phyloP scores from a whole-genome alignment of 1,140 invertebrate genomes.

The Drosophila bocqueti region DNA sequence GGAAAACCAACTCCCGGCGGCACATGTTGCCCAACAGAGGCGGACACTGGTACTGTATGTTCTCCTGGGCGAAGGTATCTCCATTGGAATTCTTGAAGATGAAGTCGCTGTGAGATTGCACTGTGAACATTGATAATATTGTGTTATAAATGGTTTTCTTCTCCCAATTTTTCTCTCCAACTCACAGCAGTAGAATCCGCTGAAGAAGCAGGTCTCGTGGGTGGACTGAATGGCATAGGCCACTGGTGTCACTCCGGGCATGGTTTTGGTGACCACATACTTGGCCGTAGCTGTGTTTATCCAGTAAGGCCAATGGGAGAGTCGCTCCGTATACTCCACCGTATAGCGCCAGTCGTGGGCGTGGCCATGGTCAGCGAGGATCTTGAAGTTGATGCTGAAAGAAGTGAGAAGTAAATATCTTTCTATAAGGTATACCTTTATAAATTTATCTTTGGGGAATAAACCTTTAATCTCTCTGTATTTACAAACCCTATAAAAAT shows the following conservation, averaged over 20 bases:
- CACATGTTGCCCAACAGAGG: constrained; percentile 87
- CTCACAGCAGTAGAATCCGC: constrained; percentile 88
- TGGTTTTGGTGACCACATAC: constrained; percentile 86
- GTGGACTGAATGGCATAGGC: constrained; percentile 87
- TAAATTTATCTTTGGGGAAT: neutral
- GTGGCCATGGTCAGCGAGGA: constrained; percentile 88
- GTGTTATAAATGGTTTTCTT: too few relatives aligned
- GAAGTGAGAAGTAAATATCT: neutral
- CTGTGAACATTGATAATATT: constrained; percentile 86
- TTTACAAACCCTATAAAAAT: neutral
- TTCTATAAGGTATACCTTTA: too few relatives aligned
- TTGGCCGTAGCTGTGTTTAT: constrained; percentile 87
- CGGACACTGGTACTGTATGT: constrained; percentile 88
- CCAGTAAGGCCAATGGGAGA: constrained; percentile 88
- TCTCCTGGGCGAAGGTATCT: constrained; percentile 87
- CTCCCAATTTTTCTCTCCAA: constrained; percentile 31
- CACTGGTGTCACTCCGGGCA: constrained; percentile 76
- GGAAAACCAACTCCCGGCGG: constrained; percentile 87
- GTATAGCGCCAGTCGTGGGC: constrained; percentile 90
- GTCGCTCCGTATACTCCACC: constrained; percentile 88
- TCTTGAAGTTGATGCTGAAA: constrained; percentile 87
- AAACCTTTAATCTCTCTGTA: neutral
- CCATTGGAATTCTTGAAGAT: constrained; percentile 85
- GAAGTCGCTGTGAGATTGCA: constrained; percentile 87
- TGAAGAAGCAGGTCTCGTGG: constrained; percentile 88